Base-by-base conservation (phyloP, 53 echinoderm and acorn worm genomes). In the Holothuria leucospilota region DNA sequence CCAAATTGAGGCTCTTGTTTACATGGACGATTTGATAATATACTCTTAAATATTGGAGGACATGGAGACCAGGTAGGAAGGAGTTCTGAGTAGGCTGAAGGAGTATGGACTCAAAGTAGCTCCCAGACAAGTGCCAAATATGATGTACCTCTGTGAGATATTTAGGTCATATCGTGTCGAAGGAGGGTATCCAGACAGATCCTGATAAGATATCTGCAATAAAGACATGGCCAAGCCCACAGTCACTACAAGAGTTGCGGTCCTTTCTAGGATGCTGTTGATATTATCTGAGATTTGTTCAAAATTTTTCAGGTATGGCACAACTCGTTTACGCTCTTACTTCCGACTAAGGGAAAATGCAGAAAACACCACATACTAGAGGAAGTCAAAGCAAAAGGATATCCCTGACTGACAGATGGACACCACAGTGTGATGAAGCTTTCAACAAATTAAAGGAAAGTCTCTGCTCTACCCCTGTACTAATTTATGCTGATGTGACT, bases 1-100 rank as follows among this genome's bases (percentile, higher is more conserved):
- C 39, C 34, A 88, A 51, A 20, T 40, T 1, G 87, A 88, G 42
- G 88, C 73, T 27, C 27, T 91, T 34, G 88, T 91, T 20, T 91
- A 91, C 82, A 88, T 88, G 88, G 84, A 84, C 59, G 91, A 91
- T 41, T 21, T 91, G 6, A 82, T 91, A 15, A 71, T 88, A 8
- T 92, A 77, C 30, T 65, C 88, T 8, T 49, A 70, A 18, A 82
- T 74, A 10, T 61, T 87, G 42, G 75, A 87, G 51, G 72, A 87
- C 67, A 87, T 87, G 87, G 86, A 90, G 40, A 71, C 51, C 39
- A 64, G 87, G 15, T 63, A 81, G 12, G 46, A 40, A 39, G 87
- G 63, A 29, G 87, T 87, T 42, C 56, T 91, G 20, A 69, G 63
- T 29, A 85, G 84, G 10, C 84, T 91, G 6, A 21, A 51, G 13